Percentiles rank a stretch among this genome's conserved stretches.
Evolutionary conservation across 2,888 invertebrate species (phyloP).

Genomic region (Pachymerium ferrugineum): DNA sequence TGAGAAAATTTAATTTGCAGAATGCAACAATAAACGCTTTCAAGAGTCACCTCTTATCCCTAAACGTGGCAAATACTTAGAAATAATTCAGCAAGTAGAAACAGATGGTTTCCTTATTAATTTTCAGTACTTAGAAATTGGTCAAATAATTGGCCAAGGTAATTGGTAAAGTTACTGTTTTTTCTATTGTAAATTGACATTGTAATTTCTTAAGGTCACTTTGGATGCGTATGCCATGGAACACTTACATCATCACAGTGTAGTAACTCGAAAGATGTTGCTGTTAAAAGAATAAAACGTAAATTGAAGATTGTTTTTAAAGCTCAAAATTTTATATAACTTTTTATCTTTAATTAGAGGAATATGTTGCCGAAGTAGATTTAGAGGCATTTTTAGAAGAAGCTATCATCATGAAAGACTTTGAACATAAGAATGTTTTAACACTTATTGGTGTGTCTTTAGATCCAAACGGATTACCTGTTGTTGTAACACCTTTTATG

Average conservation of each 20-base stretch:
- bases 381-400: conserved; percentile 52
- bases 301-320: neutral
- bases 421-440: conserved; percentile 52
- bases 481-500: conserved; percentile 54
- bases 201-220: conserved; percentile 42
- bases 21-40: conserved; percentile 31
- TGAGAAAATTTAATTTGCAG: too few species aligned
- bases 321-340: neutral
- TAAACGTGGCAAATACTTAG: conserved; percentile 34
- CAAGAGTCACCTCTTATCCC: neutral
- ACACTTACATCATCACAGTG: conserved; percentile 43
- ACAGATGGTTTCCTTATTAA: conserved; percentile 46
- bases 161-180: neutral
- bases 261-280: conserved; percentile 43
- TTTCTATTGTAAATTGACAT: too few species aligned
- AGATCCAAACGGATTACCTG: conserved; percentile 49
- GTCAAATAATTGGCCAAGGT: conserved; percentile 48
- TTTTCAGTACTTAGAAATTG: conserved; percentile 44
- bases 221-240: conserved; percentile 48
- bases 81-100: conserved; percentile 40
- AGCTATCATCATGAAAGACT: conserved; percentile 53
- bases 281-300: conserved; percentile 45
- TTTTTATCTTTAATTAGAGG: neutral
- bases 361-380: conserved; percentile 42
- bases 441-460: conserved; percentile 51